Conservation (phyloP, 2,888 invertebrate species). For the Diarsia dahlii region DNA sequence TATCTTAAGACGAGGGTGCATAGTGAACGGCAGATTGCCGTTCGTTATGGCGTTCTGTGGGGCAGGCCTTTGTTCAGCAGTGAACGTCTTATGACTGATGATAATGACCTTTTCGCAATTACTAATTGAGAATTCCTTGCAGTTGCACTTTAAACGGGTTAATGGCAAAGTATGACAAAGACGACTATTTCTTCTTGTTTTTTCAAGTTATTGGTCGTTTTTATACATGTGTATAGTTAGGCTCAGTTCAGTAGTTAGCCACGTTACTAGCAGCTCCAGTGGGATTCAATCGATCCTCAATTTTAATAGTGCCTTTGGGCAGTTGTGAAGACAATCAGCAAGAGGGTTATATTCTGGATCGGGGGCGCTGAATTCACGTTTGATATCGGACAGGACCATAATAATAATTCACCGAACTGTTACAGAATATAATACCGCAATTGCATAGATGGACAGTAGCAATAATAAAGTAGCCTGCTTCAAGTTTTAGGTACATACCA, state of each 20-base stretch:
- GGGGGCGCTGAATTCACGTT: not conserved
- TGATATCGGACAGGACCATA: not conserved
- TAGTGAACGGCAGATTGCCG: too few species aligned
- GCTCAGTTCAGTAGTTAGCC: not conserved
- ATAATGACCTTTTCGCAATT: too few species aligned
- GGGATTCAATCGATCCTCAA: not conserved
- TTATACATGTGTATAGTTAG: not conserved
- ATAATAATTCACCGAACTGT: not conserved
- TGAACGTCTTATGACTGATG: too few species aligned
- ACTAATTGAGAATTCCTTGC: not conserved
- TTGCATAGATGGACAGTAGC: not conserved
- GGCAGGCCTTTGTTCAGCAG: too few species aligned
- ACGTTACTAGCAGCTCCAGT: not conserved
- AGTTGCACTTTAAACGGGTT: not conserved
- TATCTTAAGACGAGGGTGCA: too few species aligned
- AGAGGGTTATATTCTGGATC: not conserved
- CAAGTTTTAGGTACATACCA: conserved; percentile 80
- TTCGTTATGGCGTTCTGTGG: too few species aligned
- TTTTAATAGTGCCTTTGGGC: not conserved
- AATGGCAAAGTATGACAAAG: not conserved
- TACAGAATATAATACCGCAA: too few species aligned
- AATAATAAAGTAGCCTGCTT: not conserved
- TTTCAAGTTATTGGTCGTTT: not conserved
- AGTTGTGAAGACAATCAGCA: not conserved
- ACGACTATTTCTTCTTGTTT: not conserved